A percentile compares a stretch with the other conserved stretches of the same genome.
phyloP scores from a whole-genome alignment of 2,888 invertebrate species.

The Macrosoma leucophasiata region DNA sequence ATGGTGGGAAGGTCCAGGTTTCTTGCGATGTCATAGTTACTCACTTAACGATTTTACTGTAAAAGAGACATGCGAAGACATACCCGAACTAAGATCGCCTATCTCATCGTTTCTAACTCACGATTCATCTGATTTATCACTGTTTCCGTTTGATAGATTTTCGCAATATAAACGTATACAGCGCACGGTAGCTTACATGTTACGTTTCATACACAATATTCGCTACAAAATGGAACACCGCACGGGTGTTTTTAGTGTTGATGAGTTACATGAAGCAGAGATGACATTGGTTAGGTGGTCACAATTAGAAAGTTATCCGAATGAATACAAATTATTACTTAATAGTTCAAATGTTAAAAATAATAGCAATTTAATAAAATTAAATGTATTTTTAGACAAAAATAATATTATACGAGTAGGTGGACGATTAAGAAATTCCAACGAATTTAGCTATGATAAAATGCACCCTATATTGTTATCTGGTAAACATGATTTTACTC shows the following conservation, averaged over 20 bases:
- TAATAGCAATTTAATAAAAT: slow-evolving; percentile 11
- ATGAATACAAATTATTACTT: slow-evolving; percentile 5
- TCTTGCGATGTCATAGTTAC: slow-evolving; percentile 3
- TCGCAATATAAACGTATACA: slow-evolving; percentile 3
- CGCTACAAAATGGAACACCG: slow-evolving; percentile 5
- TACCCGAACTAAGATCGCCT: slow-evolving; percentile 3
- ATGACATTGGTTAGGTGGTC: background rate
- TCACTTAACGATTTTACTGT: slow-evolving; percentile 1
- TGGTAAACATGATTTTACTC: slow-evolving; percentile 4
- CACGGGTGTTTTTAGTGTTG: slow-evolving; percentile 8
- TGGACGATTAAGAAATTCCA: slow-evolving; percentile 22
- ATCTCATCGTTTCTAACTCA: too few species aligned
- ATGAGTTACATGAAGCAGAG: slow-evolving; percentile 10
- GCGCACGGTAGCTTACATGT: slow-evolving; percentile 8
- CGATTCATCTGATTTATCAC: background rate
- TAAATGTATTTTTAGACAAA: slow-evolving; percentile 22
- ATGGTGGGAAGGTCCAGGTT: slow-evolving; percentile 14
- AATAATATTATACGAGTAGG: slow-evolving; percentile 26
- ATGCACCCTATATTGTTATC: slow-evolving; percentile 8
- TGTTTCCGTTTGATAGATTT: slow-evolving; percentile 7
- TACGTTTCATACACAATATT: slow-evolving; percentile 11
- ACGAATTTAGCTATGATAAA: slow-evolving; percentile 19
- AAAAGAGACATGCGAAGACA: background rate
- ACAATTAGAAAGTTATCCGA: slow-evolving; percentile 4
- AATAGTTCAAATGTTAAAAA: slow-evolving; percentile 1